phyloP scores from a whole-genome alignment of 2,888 invertebrate species.

The Hoplodrina blanda region DNA sequence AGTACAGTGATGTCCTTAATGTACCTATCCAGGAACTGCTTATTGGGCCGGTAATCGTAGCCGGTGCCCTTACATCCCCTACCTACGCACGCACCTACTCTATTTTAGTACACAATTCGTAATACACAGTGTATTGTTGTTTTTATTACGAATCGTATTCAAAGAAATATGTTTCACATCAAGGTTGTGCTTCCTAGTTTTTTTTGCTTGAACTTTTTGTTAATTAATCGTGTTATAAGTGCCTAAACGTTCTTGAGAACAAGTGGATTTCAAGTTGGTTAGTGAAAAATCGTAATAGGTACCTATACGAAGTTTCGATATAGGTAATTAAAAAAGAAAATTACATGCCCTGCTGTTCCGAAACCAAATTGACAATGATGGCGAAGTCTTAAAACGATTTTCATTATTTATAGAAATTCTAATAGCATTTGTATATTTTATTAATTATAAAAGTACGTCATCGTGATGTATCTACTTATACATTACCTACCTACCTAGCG shows the following conservation, averaged over 20 bases:
- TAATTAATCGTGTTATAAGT: slow-evolving; percentile 30
- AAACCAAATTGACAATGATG: background rate
- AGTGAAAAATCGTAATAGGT: background rate
- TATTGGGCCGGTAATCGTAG: slow-evolving; percentile 1
- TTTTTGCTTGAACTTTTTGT: slow-evolving; percentile 33
- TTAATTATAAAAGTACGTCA: background rate
- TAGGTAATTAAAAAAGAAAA: too few species aligned
- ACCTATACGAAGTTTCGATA: too few species aligned
- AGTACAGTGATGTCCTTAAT: slow-evolving; percentile 9
- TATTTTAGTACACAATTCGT: slow-evolving; percentile 1
- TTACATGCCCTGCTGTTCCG: too few species aligned
- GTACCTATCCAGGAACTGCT: slow-evolving; percentile 14
- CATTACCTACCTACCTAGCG: background rate
- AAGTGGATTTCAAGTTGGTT: slow-evolving; percentile 2
- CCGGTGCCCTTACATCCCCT: background rate
- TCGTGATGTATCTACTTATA: background rate
- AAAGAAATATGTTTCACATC: slow-evolving; percentile 31
- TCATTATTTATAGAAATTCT: background rate
- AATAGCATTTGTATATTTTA: background rate
- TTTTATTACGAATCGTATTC: slow-evolving; percentile 32
- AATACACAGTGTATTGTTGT: slow-evolving; percentile 14
- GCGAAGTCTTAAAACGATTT: background rate
- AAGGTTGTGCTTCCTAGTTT: slow-evolving; percentile 42
- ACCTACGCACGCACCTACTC: background rate
- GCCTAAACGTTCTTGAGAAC: slow-evolving; percentile 26